These are phyloP conservation scores for Diarsia mendica DNA, from an alignment of 2,888 invertebrate species.

Conservation along the genomic window DNA sequence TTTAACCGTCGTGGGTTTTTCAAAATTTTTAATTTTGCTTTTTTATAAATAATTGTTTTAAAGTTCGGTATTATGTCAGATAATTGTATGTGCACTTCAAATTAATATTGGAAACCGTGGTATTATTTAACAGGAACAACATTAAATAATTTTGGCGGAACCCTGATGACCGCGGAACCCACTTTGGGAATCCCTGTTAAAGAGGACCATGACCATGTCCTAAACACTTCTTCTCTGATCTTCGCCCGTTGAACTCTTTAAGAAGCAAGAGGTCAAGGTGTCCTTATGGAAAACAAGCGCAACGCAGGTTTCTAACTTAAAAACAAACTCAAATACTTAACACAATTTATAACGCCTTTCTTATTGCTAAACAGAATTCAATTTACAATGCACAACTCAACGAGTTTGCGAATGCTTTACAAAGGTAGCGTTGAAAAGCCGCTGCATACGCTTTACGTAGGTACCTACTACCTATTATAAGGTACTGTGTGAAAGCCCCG, in stretches of 20 bases:
- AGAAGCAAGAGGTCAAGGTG: too few species aligned
- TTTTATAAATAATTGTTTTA: too few species aligned
- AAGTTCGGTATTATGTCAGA: too few species aligned
- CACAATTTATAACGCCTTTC: constrained; percentile 5
- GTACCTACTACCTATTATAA: constrained; percentile 46
- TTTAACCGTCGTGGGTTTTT: too few species aligned
- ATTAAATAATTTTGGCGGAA: too few species aligned
- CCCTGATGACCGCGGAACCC: too few species aligned
- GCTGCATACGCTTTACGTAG: constrained; percentile 53
- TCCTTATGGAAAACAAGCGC: not conserved
- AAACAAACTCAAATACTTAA: constrained; percentile 13
- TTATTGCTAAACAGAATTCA: constrained; percentile 34
- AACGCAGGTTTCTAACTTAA: not conserved
- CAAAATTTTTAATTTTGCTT: too few species aligned
- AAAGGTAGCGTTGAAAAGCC: constrained; percentile 55
- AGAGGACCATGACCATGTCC: not conserved
- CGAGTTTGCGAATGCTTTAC: constrained; percentile 51
- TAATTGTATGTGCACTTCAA: too few species aligned
- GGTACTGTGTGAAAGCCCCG: constrained; percentile 67
- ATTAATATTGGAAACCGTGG: too few species aligned
- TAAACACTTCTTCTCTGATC: too few species aligned
- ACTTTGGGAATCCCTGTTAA: too few species aligned
- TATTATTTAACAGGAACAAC: too few species aligned
- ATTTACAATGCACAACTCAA: constrained; percentile 46
- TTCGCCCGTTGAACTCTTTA: not conserved